These are phyloP conservation scores for Eristalinus sepulchralis DNA, from an alignment of 2,888 invertebrate genomes.

Conservation along the genomic window DNA sequence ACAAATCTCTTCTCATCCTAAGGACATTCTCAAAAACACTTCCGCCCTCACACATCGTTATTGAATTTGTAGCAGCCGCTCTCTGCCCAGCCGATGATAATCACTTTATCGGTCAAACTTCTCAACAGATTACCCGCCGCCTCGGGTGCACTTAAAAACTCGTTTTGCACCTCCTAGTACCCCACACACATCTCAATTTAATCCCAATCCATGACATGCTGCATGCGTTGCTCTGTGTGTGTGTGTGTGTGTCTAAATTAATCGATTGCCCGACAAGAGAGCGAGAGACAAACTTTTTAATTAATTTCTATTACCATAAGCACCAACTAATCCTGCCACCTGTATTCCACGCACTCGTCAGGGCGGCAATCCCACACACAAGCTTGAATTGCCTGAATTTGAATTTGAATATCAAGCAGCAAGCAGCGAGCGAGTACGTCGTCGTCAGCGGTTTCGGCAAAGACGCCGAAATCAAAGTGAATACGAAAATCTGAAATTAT, in stretches of 20 bases:
- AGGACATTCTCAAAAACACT: background rate
- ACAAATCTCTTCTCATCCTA: too few relatives aligned
- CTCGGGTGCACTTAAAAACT: conserved; percentile 44
- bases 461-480: conserved; percentile 55
- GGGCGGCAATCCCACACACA: conserved; percentile 58
- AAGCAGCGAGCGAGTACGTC: background rate
- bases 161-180: conserved; percentile 31
- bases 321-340: conserved; percentile 68
- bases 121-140: conserved; percentile 43
- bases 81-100: conserved; percentile 44
- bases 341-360: conserved; percentile 24
- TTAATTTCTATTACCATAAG: conserved; percentile 71
- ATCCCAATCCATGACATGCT: background rate
- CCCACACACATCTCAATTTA: conserved; percentile 9
- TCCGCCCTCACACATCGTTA: background rate
- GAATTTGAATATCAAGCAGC: conserved; percentile 4
- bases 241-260: conserved; percentile 5
- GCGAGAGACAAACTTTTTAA: conserved; percentile 62
- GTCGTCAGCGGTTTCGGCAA: conserved; percentile 1
- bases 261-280: conserved; percentile 39
- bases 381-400: conserved; percentile 5
- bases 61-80: background rate
- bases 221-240: background rate
- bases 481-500: conserved; percentile 65
- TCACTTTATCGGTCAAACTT: conserved; percentile 54